These are phyloP conservation scores for Eudemis profundana DNA, from an alignment of 2,888 invertebrate species.

Conservation along the genomic window DNA sequence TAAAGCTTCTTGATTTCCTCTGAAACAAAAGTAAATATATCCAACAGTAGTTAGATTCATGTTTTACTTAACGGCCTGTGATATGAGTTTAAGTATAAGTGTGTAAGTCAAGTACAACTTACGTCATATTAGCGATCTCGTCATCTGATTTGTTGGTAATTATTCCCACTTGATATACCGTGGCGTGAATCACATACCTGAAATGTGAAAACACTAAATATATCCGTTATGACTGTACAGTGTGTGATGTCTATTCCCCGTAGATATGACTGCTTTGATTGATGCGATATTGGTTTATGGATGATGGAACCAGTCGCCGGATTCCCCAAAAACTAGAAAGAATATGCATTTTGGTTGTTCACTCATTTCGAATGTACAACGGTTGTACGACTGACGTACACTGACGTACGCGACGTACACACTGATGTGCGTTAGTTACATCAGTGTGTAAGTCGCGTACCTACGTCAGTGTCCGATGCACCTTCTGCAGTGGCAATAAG, in stretches of 20 bases:
- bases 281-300: not conserved
- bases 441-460: no score
- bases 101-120: slow-evolving; percentile 51
- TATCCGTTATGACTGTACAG: not conserved
- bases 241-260: not conserved
- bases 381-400: no score
- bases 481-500: no score
- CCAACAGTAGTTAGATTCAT: not conserved
- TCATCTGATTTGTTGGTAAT: slow-evolving; percentile 70
- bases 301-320: no score
- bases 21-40: slow-evolving; percentile 47
- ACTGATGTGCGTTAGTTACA: no score
- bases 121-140: slow-evolving; percentile 56
- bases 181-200: slow-evolving; percentile 77
- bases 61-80: no score
- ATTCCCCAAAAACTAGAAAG: no score
- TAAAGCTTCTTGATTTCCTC: slow-evolving; percentile 71
- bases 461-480: no score
- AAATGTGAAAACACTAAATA: not conserved
- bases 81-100: no score
- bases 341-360: no score
- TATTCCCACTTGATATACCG: slow-evolving; percentile 78
- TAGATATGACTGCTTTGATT: not conserved
- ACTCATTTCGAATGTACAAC: no score
- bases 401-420: no score